phyloP scores from a whole-genome alignment of 2,797 vertebrate genomes.

The Poecilia gillii region DNA sequence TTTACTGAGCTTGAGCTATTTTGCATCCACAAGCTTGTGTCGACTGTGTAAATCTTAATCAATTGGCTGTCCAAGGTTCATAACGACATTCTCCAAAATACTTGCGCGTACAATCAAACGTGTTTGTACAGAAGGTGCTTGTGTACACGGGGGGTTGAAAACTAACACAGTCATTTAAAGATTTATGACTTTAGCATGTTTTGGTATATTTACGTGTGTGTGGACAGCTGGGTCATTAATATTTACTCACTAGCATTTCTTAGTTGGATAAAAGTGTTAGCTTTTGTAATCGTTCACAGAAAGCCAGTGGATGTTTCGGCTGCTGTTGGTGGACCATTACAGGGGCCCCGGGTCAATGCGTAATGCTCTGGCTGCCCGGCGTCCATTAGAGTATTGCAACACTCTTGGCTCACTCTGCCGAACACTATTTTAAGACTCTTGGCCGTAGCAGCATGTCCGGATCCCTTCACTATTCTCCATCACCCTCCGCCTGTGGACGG shows the following conservation, averaged over 20 bases:
- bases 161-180: not conserved
- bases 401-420: conserved; percentile 27
- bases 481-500: conserved; percentile 32
- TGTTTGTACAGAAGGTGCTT: not conserved
- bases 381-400: conserved; percentile 60
- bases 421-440: conserved; percentile 44
- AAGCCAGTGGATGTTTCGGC: not conserved
- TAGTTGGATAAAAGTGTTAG: not conserved
- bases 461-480: conserved; percentile 27
- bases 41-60: not conserved
- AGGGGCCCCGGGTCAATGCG: not conserved
- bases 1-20: not conserved
- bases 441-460: conserved; percentile 34
- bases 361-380: conserved; percentile 24
- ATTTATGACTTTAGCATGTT: not conserved
- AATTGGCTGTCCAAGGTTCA: not conserved
- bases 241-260: not conserved
- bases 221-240: not conserved
- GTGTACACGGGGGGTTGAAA: not conserved
- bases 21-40: not conserved
- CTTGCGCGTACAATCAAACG: not conserved
- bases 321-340: not conserved
- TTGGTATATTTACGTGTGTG: not conserved
- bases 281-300: not conserved
- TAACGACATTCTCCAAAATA: not conserved